Evolutionary conservation across 2,113 vertebrate genomes (phyloP).

Genomic region (Podocnemis expansa): DNA sequence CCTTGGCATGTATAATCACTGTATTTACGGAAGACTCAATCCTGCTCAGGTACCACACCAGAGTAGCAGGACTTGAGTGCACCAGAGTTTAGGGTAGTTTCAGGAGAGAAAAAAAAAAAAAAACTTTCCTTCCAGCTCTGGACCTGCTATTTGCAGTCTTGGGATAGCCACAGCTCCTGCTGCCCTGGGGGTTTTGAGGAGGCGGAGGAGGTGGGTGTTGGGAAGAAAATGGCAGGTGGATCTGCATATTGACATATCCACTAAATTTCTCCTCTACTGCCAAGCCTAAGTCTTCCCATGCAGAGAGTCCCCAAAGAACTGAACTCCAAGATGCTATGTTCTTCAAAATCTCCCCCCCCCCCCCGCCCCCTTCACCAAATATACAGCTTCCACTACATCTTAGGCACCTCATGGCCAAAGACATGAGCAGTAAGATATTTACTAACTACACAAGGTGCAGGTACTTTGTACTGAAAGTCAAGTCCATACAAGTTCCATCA

Average conservation of each 20-base stretch:
- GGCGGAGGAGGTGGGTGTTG: constrained; percentile 57
- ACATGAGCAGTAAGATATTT: not conserved
- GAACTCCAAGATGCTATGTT: not conserved
- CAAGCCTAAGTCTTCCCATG: constrained; percentile 6
- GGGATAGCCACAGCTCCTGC: constrained; percentile 16
- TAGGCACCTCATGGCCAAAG: not conserved
- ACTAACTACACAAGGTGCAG: not conserved
- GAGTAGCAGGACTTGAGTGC: not conserved
- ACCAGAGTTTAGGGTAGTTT: not conserved
- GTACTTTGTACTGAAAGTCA: not conserved
- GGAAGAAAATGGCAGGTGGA: constrained; percentile 20
- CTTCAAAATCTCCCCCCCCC: not conserved
- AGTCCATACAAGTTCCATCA: not conserved
- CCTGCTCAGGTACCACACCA: not conserved
- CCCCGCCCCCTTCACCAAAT: not conserved
- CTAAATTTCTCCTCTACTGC: constrained; percentile 35
- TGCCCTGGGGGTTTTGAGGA: constrained; percentile 46
- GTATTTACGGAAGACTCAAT: not conserved
- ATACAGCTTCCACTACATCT: not conserved
- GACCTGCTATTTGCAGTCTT: constrained; percentile 15
- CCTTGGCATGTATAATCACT: not conserved
- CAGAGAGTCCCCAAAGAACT: not conserved
- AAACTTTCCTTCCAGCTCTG: not conserved
- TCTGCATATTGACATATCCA: constrained; percentile 14
- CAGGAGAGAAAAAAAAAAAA: no score